phyloP scores from a whole-genome alignment of 1,140 invertebrate species.

The Zaprionus kolodkinae region DNA sequence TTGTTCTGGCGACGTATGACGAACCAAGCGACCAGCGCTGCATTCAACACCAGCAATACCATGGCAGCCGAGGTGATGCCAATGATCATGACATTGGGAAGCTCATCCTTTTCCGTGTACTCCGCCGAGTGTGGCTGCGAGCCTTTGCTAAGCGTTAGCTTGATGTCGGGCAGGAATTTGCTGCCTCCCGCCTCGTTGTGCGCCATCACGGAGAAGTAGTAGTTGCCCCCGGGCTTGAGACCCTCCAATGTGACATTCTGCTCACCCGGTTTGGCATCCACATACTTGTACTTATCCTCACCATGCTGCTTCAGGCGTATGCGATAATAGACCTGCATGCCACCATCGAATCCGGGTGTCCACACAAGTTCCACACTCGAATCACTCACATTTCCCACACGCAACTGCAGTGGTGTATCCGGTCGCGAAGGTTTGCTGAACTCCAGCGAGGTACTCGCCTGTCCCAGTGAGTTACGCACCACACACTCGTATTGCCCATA shows the following conservation, averaged over 20 bases:
- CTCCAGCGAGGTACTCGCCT: conserved; percentile 90
- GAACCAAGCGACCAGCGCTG: conserved; percentile 92
- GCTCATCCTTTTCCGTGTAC: conserved; percentile 87
- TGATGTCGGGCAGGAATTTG: conserved; percentile 91
- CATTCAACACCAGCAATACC: conserved; percentile 91
- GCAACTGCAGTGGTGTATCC: conserved; percentile 90
- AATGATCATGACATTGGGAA: conserved; percentile 91
- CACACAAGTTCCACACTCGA: conserved; percentile 92
- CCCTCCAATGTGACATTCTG: conserved; percentile 88
- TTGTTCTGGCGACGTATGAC: conserved; percentile 88
- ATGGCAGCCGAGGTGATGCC: conserved; percentile 91
- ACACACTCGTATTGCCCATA: conserved; percentile 96
- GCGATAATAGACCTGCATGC: conserved; percentile 91
- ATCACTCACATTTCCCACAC: conserved; percentile 93
- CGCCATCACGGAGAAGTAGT: conserved; percentile 94
- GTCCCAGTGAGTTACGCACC: conserved; percentile 94
- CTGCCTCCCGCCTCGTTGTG: conserved; percentile 94
- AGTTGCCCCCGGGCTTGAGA: conserved; percentile 92
- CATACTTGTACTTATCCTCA: conserved; percentile 88
- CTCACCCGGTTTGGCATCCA: conserved; percentile 91
- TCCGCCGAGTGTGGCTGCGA: conserved; percentile 87
- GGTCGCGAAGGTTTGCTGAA: conserved; percentile 94
- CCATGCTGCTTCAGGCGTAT: conserved; percentile 87
- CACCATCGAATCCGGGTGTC: conserved; percentile 97
- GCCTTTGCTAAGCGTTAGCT: conserved; percentile 87